Conservation (phyloP, 2,113 vertebrate species). For the Melanerpes aurifrons region DNA sequence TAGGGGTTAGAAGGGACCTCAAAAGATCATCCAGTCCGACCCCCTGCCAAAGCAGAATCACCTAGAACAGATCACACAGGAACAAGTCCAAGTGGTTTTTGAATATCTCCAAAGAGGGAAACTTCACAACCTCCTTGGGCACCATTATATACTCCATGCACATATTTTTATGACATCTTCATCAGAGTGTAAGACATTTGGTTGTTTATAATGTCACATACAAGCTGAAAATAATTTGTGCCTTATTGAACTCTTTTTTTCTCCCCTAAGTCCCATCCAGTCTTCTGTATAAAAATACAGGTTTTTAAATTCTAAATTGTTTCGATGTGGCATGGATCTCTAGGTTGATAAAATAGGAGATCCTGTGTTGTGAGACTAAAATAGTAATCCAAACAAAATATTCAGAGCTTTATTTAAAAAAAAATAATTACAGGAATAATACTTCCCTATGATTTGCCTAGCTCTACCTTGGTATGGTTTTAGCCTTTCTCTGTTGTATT, state of each 20-base stretch:
- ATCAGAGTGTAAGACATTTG: neutral
- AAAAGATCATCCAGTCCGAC: too few relatives aligned
- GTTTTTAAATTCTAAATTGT: neutral
- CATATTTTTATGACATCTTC: neutral
- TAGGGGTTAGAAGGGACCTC: too few relatives aligned
- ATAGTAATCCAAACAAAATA: neutral
- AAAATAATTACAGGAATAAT: neutral
- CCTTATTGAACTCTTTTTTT: neutral
- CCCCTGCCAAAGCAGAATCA: too few relatives aligned
- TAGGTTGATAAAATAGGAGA: neutral
- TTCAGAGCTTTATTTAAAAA: neutral
- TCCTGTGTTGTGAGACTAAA: neutral
- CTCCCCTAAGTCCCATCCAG: neutral
- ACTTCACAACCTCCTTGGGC: too few relatives aligned
- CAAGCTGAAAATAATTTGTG: neutral
- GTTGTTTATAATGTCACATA: neutral
- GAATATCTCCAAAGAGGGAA: too few relatives aligned
- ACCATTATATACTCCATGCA: neutral
- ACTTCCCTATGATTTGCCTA: neutral
- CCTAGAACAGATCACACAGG: too few relatives aligned
- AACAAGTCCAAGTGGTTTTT: too few relatives aligned
- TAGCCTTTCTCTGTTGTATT: neutral
- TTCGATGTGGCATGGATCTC: neutral
- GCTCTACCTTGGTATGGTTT: accelerated
- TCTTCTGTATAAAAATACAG: neutral